These are phyloP conservation scores for Drosophila formosana DNA, from an alignment of 2,888 invertebrate species.

Conservation along the genomic window DNA sequence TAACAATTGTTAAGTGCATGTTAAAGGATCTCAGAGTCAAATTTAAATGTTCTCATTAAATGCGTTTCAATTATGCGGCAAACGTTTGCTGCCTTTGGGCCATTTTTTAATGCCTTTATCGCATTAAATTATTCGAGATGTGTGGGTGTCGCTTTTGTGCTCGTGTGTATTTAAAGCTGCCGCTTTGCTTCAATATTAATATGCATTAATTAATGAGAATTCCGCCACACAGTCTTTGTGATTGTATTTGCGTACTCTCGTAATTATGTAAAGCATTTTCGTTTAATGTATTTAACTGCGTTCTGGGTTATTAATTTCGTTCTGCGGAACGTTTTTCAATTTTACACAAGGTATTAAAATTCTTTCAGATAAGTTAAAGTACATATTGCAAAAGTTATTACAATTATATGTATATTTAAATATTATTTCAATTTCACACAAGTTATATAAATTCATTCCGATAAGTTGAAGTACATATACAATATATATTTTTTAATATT, in stretches of 20 bases:
- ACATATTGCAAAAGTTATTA: too few species aligned
- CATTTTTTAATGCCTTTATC: conserved; percentile 9
- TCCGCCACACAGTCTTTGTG: not conserved
- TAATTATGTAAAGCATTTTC: not conserved
- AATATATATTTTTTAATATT: too few species aligned
- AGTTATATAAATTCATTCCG: too few species aligned
- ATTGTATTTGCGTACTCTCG: not conserved
- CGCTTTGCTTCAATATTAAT: conserved; percentile 8
- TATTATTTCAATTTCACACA: too few species aligned
- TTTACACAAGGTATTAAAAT: not conserved
- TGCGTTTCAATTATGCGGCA: conserved; percentile 20
- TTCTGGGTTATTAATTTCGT: not conserved
- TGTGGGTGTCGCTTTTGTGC: conserved; percentile 3
- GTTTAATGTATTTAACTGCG: not conserved
- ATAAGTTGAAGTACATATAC: too few species aligned
- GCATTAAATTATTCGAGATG: not conserved
- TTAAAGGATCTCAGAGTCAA: conserved; percentile 13
- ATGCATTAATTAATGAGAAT: conserved; percentile 7
- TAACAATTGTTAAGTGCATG: conserved; percentile 10
- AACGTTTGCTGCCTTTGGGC: not conserved
- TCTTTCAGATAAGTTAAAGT: not conserved
- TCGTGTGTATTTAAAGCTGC: conserved; percentile 8
- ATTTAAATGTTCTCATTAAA: conserved; percentile 22
- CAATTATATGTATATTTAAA: too few species aligned
- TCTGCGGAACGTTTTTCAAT: not conserved